These are phyloP conservation scores for Anguilla megastoma DNA, from an alignment of 2,797 vertebrate genomes.

Conservation along the genomic window DNA sequence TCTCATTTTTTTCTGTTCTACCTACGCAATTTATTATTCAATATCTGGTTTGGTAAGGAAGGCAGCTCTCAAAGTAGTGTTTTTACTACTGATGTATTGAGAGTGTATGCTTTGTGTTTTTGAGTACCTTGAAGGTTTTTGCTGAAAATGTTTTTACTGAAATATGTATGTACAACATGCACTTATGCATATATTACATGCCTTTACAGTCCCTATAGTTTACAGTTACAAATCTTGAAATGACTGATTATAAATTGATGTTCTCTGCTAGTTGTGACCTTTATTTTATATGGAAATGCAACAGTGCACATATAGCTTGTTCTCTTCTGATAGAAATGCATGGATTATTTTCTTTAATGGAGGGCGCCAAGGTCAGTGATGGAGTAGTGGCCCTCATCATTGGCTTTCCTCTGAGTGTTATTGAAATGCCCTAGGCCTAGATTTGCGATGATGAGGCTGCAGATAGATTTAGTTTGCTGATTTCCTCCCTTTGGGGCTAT, in stretches of 20 bases:
- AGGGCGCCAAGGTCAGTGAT: constrained; percentile 7
- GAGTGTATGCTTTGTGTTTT: too few relatives aligned
- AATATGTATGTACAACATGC: neutral
- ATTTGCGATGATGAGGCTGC: constrained; percentile 37
- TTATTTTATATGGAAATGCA: neutral
- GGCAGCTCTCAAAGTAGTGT: too few relatives aligned
- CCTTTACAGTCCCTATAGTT: neutral
- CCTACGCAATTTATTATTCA: too few relatives aligned
- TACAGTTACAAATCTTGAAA: neutral
- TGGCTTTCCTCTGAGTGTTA: constrained; percentile 49
- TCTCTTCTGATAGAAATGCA: neutral
- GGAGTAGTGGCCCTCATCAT: constrained; percentile 44
- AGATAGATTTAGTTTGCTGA: constrained; percentile 52
- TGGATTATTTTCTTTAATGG: neutral
- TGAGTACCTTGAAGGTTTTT: too few relatives aligned
- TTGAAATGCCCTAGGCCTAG: constrained; percentile 63
- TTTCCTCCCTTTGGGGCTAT: constrained; percentile 51
- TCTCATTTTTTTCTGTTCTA: too few relatives aligned
- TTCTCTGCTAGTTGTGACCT: neutral
- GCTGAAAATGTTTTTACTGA: too few relatives aligned
- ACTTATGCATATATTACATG: neutral
- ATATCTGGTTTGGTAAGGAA: too few relatives aligned
- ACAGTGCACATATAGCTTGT: neutral
- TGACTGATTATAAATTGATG: neutral
- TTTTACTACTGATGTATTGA: too few relatives aligned